Evolutionary conservation across 2,113 vertebrate species (phyloP), one percentile per base, ranked within the genome.

Genomic region (Illadopsis cleaveri): DNA sequence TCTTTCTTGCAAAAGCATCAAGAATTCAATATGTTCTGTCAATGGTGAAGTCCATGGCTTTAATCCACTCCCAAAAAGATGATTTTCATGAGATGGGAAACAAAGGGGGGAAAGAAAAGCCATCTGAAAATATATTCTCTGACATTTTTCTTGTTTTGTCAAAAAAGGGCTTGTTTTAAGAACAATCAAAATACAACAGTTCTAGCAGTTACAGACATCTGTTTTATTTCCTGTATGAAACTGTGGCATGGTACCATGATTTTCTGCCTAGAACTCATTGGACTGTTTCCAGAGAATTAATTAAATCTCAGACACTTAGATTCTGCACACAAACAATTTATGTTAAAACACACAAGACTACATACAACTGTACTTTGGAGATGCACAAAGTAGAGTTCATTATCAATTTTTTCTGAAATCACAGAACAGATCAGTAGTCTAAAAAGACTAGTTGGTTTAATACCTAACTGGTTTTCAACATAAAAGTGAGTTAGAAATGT

Each of bases 41-140:
- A 48, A 7, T 77, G 40, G 40, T 68, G 35, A 82, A 58, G 15
- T 35, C 53, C 13, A 71, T n/a, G 20, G 30, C 6, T 64, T 78
- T 69, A 57, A 14, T 66, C 30, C 19, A 22, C 8, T 80, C 11
- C 7, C 2, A 6, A 66, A 66, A 86, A 81, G 9, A 51, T n/a
- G 2, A 23, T 76, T 81, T 91, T 58, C 12, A 28, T 68, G 38
- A 65, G 10, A 42, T 31, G 38, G 4, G 21, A 70, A 61, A 37
- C n/a, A 45, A 51, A 47, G 8, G 8, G 10, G 21, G 16, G 5
- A 12, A 3, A 2, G 13, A 2, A 2, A 42, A n/a, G 11, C 3
- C n/a, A n/a, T n/a, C n/a, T n/a, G n/a, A n/a, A 11, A 78, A 18
- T 10, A 86, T 83, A 82, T 33, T 48, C 9, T 51, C 27, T 69